A percentile compares a stretch with the other conserved stretches of the same genome.
phyloP scores from a whole-genome alignment of 2,113 vertebrate genomes.

The Sakesphorus luctuosus region DNA sequence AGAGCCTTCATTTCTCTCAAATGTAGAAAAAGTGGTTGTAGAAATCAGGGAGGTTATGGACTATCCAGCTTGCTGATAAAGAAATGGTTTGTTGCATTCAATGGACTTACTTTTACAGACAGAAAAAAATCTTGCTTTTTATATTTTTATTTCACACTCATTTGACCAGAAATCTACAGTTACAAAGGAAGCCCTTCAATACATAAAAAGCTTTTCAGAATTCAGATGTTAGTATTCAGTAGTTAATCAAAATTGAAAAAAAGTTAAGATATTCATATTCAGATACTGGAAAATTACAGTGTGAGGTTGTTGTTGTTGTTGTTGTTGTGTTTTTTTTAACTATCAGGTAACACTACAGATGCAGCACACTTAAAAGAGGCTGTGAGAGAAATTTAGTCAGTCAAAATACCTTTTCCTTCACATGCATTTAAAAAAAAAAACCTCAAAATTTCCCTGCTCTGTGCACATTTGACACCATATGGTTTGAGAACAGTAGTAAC shows the following conservation, averaged over 20 bases:
- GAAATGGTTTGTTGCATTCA: background rate
- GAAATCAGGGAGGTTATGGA: background rate
- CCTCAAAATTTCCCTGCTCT: background rate
- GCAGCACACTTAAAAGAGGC: background rate
- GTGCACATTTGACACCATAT: background rate
- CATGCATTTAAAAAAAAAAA: fast-evolving
- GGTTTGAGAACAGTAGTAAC: background rate
- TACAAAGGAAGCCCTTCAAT: background rate
- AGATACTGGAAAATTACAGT: background rate
- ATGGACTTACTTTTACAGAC: background rate
- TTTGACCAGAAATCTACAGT: background rate
- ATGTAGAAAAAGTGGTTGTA: background rate
- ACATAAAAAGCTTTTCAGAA: background rate
- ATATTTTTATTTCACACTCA: background rate
- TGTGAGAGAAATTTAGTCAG: background rate
- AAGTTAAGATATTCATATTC: background rate
- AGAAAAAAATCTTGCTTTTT: background rate
- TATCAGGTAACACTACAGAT: background rate
- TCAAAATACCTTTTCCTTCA: background rate
- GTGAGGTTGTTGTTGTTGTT: background rate
- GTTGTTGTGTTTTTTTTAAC: background rate
- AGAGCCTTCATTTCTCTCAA: background rate
- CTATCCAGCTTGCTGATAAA: background rate
- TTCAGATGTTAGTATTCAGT: background rate
- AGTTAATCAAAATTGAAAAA: background rate